These are phyloP conservation scores for Gallinago solitaria DNA, from an alignment of 2,797 vertebrate genomes.

Conservation along the genomic window DNA sequence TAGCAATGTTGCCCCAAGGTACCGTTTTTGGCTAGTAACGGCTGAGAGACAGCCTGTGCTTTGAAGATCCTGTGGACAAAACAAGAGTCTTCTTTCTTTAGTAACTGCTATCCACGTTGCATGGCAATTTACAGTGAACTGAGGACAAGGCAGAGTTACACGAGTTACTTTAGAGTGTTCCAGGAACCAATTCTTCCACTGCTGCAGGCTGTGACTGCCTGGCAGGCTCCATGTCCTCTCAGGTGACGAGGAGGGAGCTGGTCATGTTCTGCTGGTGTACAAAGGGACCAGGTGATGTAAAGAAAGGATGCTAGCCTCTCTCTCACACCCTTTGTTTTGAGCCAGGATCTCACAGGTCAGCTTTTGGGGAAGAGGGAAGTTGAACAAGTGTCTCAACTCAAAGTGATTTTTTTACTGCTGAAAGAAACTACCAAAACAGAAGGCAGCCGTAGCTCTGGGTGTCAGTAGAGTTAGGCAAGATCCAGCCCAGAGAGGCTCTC, in stretches of 20 bases:
- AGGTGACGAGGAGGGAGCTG: not conserved
- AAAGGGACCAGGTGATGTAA: not conserved
- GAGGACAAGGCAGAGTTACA: not conserved
- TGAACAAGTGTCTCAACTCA: not conserved
- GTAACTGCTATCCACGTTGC: rapidly evolving
- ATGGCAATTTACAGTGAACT: not conserved
- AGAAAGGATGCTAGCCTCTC: not conserved
- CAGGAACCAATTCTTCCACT: not conserved
- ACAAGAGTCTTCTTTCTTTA: not conserved
- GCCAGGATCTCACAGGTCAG: not conserved
- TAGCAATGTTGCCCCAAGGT: not conserved
- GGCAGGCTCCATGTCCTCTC: not conserved
- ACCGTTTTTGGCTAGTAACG: not conserved
- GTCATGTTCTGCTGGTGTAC: not conserved
- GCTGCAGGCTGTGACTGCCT: not conserved
- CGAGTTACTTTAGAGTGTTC: not conserved
- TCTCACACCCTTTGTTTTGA: not conserved
- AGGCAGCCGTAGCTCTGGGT: not conserved
- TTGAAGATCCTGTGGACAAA: not conserved
- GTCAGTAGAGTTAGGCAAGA: not conserved
- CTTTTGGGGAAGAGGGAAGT: not conserved
- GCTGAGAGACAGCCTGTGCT: not conserved
- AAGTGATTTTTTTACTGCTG: not conserved
- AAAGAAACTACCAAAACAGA: not conserved
- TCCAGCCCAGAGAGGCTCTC: not conserved